Evolutionary conservation across 2,797 vertebrate genomes (phyloP).

Genomic region (Sebastes kiyomatsui): DNA sequence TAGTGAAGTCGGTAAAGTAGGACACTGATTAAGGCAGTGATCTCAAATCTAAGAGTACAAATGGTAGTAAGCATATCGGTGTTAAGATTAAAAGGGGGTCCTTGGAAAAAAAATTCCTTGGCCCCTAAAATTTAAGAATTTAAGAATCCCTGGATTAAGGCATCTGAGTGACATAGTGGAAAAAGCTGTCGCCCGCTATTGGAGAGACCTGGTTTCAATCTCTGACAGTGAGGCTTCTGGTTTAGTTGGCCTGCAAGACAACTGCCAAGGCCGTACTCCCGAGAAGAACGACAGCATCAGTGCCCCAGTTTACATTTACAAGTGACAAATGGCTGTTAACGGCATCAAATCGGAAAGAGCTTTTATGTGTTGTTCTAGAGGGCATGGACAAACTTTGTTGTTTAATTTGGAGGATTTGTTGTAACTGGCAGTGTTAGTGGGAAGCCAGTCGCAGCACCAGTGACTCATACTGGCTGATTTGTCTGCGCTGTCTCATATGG

Average conservation of each 20-base stretch:
- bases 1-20: conserved; percentile 7
- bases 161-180: conserved; percentile 37
- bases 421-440: background rate
- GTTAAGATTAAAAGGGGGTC: too few species aligned
- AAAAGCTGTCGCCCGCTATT: conserved; percentile 16
- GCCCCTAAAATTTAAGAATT: too few species aligned
- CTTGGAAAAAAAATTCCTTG: too few species aligned
- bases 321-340: background rate
- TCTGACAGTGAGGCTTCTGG: background rate
- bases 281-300: background rate
- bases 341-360: background rate
- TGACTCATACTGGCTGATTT: background rate
- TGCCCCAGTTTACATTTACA: background rate
- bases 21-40: background rate
- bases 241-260: background rate
- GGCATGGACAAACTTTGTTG: background rate
- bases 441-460: background rate
- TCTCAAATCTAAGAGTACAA: too few species aligned
- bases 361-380: background rate
- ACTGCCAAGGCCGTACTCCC: background rate
- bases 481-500: background rate
- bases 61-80: too few species aligned
- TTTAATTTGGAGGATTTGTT: background rate
- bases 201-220: background rate
- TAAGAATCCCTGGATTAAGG: too few species aligned